Percentiles rank a stretch among this genome's conserved stretches.
Evolutionary conservation across 2,113 vertebrate species (phyloP).

Genomic region (Hassar affinis): DNA sequence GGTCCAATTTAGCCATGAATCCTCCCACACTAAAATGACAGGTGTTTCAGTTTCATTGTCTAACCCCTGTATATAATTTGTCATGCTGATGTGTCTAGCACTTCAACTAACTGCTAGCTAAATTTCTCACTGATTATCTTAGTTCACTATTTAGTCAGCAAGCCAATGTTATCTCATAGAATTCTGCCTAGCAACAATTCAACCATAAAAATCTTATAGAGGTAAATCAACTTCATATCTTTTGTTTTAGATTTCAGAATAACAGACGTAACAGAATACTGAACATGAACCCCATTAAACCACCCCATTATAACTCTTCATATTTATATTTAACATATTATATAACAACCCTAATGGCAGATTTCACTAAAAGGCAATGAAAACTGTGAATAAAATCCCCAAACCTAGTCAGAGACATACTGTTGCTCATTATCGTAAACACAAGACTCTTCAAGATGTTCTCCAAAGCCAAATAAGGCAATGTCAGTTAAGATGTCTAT

Average conservation of each 20-base stretch:
- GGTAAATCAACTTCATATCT: not conserved
- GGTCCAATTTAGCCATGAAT: not conserved
- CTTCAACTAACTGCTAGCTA: not conserved
- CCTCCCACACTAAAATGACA: too few relatives aligned
- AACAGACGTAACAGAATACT: too few relatives aligned
- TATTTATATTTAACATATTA: not conserved
- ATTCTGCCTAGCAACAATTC: not conserved
- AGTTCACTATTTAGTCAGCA: not conserved
- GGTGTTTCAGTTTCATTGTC: too few relatives aligned
- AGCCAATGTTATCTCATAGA: not conserved
- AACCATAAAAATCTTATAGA: not conserved
- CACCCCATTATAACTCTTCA: not conserved
- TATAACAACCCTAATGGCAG: not conserved
- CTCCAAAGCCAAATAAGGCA: not conserved
- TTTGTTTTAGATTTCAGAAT: not conserved
- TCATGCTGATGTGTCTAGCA: too few relatives aligned
- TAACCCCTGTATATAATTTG: too few relatives aligned
- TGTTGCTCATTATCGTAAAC: not conserved
- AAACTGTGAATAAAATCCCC: not conserved
- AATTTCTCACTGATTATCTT: not conserved
- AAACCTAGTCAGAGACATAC: not conserved
- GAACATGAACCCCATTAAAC: not conserved
- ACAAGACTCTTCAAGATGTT: not conserved
- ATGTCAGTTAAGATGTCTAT: not conserved
- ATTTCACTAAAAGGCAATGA: not conserved